Evolutionary conservation across 2,113 vertebrate genomes (phyloP), one percentile per base, ranked within the genome.

Genomic region (Bujurquina vittata): DNA sequence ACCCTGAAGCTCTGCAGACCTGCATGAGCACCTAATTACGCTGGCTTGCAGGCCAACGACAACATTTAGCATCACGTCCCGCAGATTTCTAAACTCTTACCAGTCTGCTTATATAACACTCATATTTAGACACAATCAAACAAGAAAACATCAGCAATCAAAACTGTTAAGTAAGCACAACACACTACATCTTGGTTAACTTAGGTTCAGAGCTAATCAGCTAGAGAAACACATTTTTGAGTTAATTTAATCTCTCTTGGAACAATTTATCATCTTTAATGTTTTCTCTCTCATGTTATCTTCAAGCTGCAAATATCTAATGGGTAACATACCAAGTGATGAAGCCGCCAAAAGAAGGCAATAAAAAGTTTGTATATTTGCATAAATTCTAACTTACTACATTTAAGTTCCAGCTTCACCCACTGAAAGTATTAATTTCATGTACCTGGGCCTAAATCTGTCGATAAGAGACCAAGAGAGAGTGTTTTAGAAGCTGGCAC

Each of bases 21-120:
- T 79, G 22, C 60, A 22, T 5, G 3, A 78, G 40, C 55, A 33
- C 35, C 69, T 81, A 35, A 46, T 56, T 4, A 8, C 54, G 52
- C 23, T 17, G 10, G 17, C 17, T 18, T 8, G 8, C 69, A 49
- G 57, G 77, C 90, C 87, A 91, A 84, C 76, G 77, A 78, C 22
- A 91, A 86, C 62, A 88, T 81, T 40, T 14, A 9, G 5, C 37
- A 72, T 86, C 69, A 77, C 35, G 22, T 77, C 52, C 40, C 79
- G 26, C 69, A 61, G 49, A 59, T 59, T 88, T 84, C 65, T 56
- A 7, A 81, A 22, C 35, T 29, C 22, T 65, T 43, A 17, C 62
- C 62, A 65, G 7, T 65, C 43, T 72, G 20, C 65, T 31, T 52
- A 31, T 72, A 54, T 52, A 72, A 72, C 67, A 9, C 3, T 78